Conservation (phyloP, 2,797 vertebrate genomes). For the Notolabrus celidotus region DNA sequence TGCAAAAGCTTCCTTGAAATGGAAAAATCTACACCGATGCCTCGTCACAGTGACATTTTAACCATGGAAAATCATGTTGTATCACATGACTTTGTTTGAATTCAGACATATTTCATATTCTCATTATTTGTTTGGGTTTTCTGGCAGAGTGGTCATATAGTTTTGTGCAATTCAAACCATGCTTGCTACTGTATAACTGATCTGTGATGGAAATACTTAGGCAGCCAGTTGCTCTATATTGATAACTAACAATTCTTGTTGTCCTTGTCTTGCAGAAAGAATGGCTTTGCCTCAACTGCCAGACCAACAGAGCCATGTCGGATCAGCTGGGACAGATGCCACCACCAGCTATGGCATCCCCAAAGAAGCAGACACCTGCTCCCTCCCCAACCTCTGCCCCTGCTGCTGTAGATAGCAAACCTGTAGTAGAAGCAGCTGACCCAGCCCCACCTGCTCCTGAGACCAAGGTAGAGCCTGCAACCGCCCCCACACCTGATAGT, state of each 20-base stretch:
- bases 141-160: not conserved
- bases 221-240: no score
- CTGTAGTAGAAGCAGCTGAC: constrained; percentile 78
- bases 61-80: constrained; percentile 12
- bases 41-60: constrained; percentile 39
- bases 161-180: no score
- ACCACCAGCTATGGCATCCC: constrained; percentile 72
- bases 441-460: constrained; percentile 65
- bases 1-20: constrained; percentile 74
- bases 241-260: constrained; percentile 10
- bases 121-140: not conserved
- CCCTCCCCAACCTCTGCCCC: constrained; percentile 64
- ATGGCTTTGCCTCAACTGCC: constrained; percentile 99
- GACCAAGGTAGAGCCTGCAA: constrained; percentile 68
- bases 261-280: constrained; percentile 90
- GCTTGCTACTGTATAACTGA: no score
- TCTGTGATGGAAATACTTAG: no score
- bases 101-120: no score
- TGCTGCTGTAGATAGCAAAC: constrained; percentile 76
- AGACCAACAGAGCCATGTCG: constrained; percentile 94
- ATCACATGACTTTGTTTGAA: not conserved
- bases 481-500: constrained; percentile 44
- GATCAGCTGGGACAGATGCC: constrained; percentile 91
- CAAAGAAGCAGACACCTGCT: constrained; percentile 77
- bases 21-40: constrained; percentile 44